Percentiles rank a stretch among this genome's conserved stretches.
Conservation (phyloP, 1,140 invertebrate genomes). For the Macrosteles quadrilineatus region DNA sequence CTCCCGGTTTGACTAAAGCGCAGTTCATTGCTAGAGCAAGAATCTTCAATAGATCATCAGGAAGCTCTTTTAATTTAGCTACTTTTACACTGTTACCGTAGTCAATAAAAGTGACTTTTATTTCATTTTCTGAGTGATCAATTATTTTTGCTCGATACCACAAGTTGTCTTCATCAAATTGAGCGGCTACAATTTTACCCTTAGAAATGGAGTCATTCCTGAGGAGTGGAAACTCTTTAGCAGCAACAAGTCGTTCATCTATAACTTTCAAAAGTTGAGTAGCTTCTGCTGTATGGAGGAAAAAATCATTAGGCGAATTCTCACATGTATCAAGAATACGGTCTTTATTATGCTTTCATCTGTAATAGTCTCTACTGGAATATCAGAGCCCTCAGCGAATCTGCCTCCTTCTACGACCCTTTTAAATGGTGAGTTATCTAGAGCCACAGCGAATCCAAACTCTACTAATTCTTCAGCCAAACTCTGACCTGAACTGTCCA, state of each 20-base stretch:
- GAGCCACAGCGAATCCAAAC: not conserved
- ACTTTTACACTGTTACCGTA: slow-evolving; percentile 56
- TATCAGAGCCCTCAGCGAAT: slow-evolving; percentile 41
- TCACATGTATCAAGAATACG: slow-evolving; percentile 24
- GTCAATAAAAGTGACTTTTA: slow-evolving; percentile 58
- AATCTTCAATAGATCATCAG: slow-evolving; percentile 47
- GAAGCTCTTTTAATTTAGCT: slow-evolving; percentile 49
- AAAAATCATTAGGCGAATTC: slow-evolving; percentile 36
- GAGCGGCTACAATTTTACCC: slow-evolving; percentile 62
- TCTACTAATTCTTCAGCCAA: slow-evolving; percentile 21
- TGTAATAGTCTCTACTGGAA: slow-evolving; percentile 31
- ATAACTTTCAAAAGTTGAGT: slow-evolving; percentile 10
- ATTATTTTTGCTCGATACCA: slow-evolving; percentile 69
- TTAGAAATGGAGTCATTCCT: slow-evolving; percentile 50
- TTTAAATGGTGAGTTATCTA: slow-evolving; percentile 24
- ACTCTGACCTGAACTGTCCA: slow-evolving; percentile 5
- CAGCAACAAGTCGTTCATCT: slow-evolving; percentile 48
- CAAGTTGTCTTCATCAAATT: slow-evolving; percentile 61
- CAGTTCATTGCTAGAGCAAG: slow-evolving; percentile 51
- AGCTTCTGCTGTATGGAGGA: slow-evolving; percentile 28
- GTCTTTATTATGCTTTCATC: not conserved
- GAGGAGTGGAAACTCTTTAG: slow-evolving; percentile 54
- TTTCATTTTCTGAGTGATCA: slow-evolving; percentile 55
- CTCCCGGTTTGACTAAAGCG: slow-evolving; percentile 56
- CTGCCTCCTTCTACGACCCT: slow-evolving; percentile 34